Evolutionary conservation across 2,113 vertebrate genomes (phyloP).

Genomic region (Cacatua alba): DNA sequence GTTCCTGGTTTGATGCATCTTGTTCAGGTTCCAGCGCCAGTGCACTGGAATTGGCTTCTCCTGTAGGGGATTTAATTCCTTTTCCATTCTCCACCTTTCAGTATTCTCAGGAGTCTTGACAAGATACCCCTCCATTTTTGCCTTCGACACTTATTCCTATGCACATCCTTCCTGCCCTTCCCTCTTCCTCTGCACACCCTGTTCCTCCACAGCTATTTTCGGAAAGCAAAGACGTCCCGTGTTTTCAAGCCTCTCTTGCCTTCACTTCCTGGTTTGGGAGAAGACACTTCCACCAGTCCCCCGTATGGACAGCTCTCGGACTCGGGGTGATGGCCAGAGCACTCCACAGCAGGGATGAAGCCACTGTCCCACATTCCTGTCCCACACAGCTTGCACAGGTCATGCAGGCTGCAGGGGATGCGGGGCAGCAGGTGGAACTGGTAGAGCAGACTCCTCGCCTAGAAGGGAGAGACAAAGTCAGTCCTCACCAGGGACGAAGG

Average conservation of each 20-base stretch:
- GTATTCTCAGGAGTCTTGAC: background rate
- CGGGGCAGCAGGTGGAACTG: constrained; percentile 93
- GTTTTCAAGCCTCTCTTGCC: constrained; percentile 81
- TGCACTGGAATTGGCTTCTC: background rate
- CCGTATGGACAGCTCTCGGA: constrained; percentile 91
- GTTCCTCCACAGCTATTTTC: constrained; percentile 78
- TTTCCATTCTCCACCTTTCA: background rate
- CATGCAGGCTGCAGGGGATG: constrained; percentile 94
- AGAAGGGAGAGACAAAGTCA: background rate
- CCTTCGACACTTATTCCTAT: background rate
- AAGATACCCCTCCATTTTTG: background rate
- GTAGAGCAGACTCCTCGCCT: constrained; percentile 96
- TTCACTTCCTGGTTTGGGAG: constrained; percentile 70
- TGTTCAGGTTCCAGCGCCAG: background rate
- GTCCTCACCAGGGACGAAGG: background rate
- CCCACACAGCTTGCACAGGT: constrained; percentile 92
- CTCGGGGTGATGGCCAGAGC: constrained; percentile 88
- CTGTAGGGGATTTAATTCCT: background rate
- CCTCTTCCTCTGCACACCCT: background rate
- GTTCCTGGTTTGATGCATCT: background rate
- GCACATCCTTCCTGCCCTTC: constrained; percentile 28
- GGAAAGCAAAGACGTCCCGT: constrained; percentile 88
- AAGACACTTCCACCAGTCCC: constrained; percentile 79
- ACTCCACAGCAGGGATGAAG: constrained; percentile 93
- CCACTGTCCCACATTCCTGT: constrained; percentile 98